Conservation (phyloP, 2,797 vertebrate genomes). For the Potorous gilbertii region DNA sequence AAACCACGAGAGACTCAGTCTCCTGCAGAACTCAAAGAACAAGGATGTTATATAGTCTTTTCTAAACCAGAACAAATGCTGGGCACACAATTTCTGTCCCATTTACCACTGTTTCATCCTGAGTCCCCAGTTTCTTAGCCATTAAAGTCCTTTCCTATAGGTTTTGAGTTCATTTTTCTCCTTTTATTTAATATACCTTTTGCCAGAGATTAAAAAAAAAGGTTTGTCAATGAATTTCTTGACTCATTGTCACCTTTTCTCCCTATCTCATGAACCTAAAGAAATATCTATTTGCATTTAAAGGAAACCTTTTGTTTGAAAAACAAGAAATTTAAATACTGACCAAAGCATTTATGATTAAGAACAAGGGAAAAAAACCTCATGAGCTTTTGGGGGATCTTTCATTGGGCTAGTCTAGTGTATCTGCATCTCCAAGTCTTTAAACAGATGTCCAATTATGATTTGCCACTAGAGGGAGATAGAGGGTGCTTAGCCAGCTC, state of each 20-base stretch:
- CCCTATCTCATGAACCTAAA: conserved; percentile 80
- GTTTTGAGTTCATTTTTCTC: neutral
- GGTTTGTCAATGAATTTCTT: conserved; percentile 74
- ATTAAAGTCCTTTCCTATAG: conserved; percentile 42
- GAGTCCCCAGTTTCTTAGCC: neutral
- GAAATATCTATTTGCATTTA: conserved; percentile 67
- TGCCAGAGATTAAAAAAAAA: conserved; percentile 52
- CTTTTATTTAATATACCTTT: conserved; percentile 79
- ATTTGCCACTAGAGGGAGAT: neutral
- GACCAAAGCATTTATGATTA: conserved; percentile 79
- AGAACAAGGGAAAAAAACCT: conserved; percentile 54
- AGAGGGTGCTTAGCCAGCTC: accelerated
- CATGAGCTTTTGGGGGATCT: neutral
- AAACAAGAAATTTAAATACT: conserved; percentile 74
- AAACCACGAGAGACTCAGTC: neutral
- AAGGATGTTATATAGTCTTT: neutral
- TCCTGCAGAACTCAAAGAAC: neutral
- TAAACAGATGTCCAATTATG: neutral
- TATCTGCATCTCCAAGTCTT: neutral
- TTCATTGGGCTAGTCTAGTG: conserved; percentile 35
- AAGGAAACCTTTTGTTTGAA: conserved; percentile 78
- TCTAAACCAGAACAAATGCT: conserved; percentile 41
- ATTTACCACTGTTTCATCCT: neutral
- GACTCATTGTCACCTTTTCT: conserved; percentile 81
- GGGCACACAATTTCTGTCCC: conserved; percentile 8